Evolutionary conservation across 2,888 invertebrate species (phyloP).

Genomic region (Ommatoiulus sabulosus): DNA sequence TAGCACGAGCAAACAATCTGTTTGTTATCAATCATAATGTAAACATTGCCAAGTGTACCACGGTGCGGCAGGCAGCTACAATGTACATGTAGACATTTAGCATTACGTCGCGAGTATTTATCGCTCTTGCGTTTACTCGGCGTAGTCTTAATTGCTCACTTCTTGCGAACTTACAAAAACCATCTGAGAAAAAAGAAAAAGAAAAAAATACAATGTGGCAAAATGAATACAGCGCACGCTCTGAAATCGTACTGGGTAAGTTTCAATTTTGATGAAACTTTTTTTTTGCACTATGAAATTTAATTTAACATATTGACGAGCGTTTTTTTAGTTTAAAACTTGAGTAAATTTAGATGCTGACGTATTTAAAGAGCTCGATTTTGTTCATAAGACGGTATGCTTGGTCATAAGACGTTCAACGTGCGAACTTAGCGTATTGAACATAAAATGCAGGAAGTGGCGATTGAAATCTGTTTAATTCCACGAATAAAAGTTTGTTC

Average conservation of each 20-base stretch:
- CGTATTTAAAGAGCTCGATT: no score
- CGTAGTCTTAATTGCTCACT: neutral
- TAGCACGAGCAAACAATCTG: constrained; percentile 45
- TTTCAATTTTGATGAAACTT: neutral
- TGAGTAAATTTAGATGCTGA: neutral
- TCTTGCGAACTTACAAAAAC: neutral
- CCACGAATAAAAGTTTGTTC: no score
- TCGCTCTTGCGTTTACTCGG: neutral
- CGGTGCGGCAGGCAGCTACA: neutral
- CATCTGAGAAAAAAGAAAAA: neutral
- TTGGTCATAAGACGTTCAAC: no score
- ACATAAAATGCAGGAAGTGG: no score
- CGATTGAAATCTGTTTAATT: no score
- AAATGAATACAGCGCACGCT: neutral
- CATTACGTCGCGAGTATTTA: constrained; percentile 39
- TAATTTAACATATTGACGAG: neutral
- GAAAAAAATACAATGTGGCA: constrained; percentile 26
- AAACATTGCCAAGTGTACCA: constrained; percentile 4
- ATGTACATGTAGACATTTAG: neutral
- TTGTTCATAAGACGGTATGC: no score
- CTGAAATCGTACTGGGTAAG: neutral
- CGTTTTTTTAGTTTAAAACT: neutral
- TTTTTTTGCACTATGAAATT: neutral
- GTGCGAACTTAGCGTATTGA: no score
- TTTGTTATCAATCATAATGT: constrained; percentile 9